Evolutionary conservation across 2,113 vertebrate species (phyloP), one percentile per base, ranked within the genome.

Genomic region (Varanus salvator): DNA sequence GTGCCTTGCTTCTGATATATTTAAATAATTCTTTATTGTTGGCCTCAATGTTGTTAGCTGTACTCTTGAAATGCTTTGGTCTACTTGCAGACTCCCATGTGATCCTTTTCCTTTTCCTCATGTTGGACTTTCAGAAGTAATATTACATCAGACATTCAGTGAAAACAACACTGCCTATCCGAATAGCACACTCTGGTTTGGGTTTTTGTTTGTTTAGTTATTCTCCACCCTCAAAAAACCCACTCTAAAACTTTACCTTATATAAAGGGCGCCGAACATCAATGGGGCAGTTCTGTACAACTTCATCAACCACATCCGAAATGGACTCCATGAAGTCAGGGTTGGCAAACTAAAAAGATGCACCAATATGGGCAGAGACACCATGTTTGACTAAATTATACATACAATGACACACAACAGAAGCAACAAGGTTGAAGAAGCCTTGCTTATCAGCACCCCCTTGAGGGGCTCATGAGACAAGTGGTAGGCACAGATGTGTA

Each of bases 251-350:
- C 44, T 25, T 21, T 97, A 98, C 98, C 97, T 98, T 98, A 91
- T 98, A 98, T 23, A 98, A 96, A 0, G 98, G 97, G 80, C 98
- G 97, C 0, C 98, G 96, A 54, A 98, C 98, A 57, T 98, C 98
- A 66, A 98, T 98, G 80, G 98, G 98, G 85, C 98, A 98, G 94
- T 97, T 98, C 96, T 98, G 97, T 84, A 98, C 97, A 6, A 98
- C 97, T 84, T 98, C 98, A 91, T 98, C 98, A 7, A 98, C 98
- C 0, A 98, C 97, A 68, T 98, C 97, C 0, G 98, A 98, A 94
- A 98, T 98, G 88, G 98, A 98, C 27, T 98, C 97, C 97, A 98
- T 97, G 81, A 98, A 98, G 91, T 98, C 98, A 11, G 97, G 97
- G 92, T 98, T 98, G 93, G 97, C 97, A 94, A 98, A 98, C 98